Percentiles rank a stretch among this genome's conserved stretches.
Evolutionary conservation across 2,797 vertebrate species (phyloP).

Genomic region (Pempheris klunzingeri): DNA sequence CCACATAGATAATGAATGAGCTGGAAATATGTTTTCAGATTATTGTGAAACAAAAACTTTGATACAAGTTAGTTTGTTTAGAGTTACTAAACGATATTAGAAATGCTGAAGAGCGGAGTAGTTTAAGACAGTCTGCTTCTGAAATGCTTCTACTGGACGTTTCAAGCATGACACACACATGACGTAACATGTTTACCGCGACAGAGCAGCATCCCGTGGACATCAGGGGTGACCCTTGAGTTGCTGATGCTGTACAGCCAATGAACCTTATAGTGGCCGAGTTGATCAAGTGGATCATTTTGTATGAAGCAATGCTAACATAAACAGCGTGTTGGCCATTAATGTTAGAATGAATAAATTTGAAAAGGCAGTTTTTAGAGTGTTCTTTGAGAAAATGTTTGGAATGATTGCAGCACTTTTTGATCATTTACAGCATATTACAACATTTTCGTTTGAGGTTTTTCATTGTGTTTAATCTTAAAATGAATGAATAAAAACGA

Average conservation of each 20-base stretch:
- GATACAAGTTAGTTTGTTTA: too few relatives aligned
- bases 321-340: background rate
- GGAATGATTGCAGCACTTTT: constrained; percentile 14
- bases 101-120: constrained; percentile 2
- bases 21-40: background rate
- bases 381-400: constrained; percentile 24
- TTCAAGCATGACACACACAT: background rate
- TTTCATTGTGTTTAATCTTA: background rate
- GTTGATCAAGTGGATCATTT: constrained; percentile 8
- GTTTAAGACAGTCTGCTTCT: background rate
- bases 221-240: background rate
- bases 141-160: background rate
- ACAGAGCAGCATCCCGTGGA: background rate
- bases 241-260: background rate
- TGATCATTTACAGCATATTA: background rate
- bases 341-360: constrained; percentile 5
- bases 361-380: background rate
- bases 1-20: background rate
- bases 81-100: background rate
- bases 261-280: background rate
- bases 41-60: background rate
- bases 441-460: background rate
- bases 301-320: background rate
- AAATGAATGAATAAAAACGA: background rate
- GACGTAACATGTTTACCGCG: background rate